Conservation (phyloP, 1,140 invertebrate species). For the Lepeophtheirus salmonis region DNA sequence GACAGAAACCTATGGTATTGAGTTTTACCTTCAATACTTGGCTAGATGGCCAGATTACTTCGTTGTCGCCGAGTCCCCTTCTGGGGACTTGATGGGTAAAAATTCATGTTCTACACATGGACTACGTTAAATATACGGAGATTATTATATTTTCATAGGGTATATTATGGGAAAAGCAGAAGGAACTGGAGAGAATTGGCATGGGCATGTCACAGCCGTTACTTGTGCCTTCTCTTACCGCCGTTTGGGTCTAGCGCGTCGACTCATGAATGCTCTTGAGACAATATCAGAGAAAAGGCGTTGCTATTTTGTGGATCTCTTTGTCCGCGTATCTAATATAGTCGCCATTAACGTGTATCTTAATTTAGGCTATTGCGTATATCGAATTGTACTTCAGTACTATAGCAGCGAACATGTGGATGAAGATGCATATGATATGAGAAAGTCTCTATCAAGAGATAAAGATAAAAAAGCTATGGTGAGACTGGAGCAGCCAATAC, state of each 20-base stretch:
- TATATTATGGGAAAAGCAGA: constrained; percentile 96
- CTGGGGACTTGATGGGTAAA: constrained; percentile 85
- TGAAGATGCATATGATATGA: constrained; percentile 99
- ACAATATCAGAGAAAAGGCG: constrained; percentile 88
- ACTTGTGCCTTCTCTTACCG: constrained; percentile 88
- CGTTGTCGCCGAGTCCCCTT: constrained; percentile 80
- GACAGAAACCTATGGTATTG: constrained; percentile 90
- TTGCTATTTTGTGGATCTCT: constrained; percentile 95
- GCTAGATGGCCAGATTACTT: constrained; percentile 98
- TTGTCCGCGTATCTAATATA: constrained; percentile 90
- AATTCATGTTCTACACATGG: no score
- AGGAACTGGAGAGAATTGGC: constrained; percentile 79
- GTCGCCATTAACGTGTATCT: constrained; percentile 96
- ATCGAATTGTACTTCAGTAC: constrained; percentile 86
- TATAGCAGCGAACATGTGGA: constrained; percentile 80
- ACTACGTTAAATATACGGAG: constrained; percentile 42
- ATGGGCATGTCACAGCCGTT: constrained; percentile 94
- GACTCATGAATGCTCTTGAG: constrained; percentile 86
- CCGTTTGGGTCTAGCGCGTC: constrained; percentile 69
- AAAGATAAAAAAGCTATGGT: constrained; percentile 78
- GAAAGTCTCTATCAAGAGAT: constrained; percentile 86
- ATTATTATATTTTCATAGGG: constrained; percentile 19
- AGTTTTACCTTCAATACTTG: constrained; percentile 93
- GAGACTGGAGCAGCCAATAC: constrained; percentile 75
- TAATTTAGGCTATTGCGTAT: constrained; percentile 88